A percentile compares a stretch with the other conserved stretches of the same genome.
Evolutionary conservation across 2,113 vertebrate species (phyloP).

Genomic region (Clarias magur): DNA sequence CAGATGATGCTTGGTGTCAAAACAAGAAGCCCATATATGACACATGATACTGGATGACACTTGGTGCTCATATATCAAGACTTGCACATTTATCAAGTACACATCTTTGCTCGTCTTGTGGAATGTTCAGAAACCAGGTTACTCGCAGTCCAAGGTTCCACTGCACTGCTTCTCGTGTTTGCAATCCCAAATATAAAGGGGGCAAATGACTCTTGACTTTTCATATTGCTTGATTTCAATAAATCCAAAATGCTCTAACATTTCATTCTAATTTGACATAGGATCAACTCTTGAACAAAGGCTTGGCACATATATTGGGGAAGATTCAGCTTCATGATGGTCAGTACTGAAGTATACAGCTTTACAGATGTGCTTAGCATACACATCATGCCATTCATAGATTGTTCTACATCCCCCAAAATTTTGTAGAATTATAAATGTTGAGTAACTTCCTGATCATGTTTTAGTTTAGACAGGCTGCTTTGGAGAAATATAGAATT

Average conservation of each 20-base stretch:
- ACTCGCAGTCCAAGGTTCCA: too few species aligned
- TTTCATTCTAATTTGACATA: slow-evolving; percentile 61
- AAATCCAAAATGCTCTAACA: slow-evolving; percentile 2
- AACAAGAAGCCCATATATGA: too few species aligned
- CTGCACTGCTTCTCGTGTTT: not conserved
- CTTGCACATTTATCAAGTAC: too few species aligned
- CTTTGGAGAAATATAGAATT: slow-evolving; percentile 24
- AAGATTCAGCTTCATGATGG: slow-evolving; percentile 85
- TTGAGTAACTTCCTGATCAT: not conserved
- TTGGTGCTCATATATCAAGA: too few species aligned
- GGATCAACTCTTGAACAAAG: slow-evolving; percentile 92
- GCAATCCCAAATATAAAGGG: not conserved
- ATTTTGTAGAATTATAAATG: not conserved
- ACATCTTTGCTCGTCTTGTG: too few species aligned
- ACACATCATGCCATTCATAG: not conserved
- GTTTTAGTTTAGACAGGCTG: slow-evolving; percentile 4
- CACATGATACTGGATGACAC: too few species aligned
- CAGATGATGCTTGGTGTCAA: too few species aligned
- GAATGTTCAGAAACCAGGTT: too few species aligned
- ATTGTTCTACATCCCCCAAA: not conserved
- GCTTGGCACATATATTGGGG: slow-evolving; percentile 84
- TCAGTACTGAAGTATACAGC: slow-evolving; percentile 55
- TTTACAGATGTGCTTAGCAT: not conserved
- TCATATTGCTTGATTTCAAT: not conserved
- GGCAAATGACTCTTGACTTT: not conserved